Evolutionary conservation across 2,888 invertebrate species (phyloP), one percentile per base, ranked within the genome.

Genomic region (Neelides folsomi): DNA sequence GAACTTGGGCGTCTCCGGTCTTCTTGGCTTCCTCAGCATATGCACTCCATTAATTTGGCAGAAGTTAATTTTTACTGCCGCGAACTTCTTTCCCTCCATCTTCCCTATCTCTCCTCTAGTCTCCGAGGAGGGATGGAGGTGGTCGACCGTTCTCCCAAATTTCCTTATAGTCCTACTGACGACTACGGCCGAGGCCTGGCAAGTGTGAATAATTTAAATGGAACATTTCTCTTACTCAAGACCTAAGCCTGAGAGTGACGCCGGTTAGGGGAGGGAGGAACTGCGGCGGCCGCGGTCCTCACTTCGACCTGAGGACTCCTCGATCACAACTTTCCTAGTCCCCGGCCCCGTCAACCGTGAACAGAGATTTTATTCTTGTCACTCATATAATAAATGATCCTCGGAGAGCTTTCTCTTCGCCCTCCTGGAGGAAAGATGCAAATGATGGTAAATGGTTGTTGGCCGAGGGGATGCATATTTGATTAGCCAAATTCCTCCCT

Each of bases 41-140:
- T 51, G 46, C 49, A 52, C 54, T 51, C 52, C 54, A 54, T 57
- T 57, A 57, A 57, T 57, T 57, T 57, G 49, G 54, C 52, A 51
- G 43, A 50, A 57, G 57, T 57, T 57, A 57, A 57, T 57, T 57
- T 54, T 57, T 54, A 57, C 52, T 47, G 46, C 34, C 39, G 19
- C 37, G 35, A 38, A 44, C 15, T 53, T 45, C 36, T 18, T 20
- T 16, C 10, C 19, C 34, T 19, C 5, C 12, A 35, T 36, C 12
- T 43, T 37, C 39, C 18, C n/a, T 38, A 10, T 20, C 16, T n/a
- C 35, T 40, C 19, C 16, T 18, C 13, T 9, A 19, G 36, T 41
- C 20, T 44, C 12, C 20, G 10, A 49, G 19, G 34, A 39, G 13
- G 20, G 18, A 37, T 27, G 19, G 12, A 44, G 12, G 10, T 8